Base-by-base conservation (phyloP, 2,888 invertebrate genomes). In the Spisula subtruncata region DNA sequence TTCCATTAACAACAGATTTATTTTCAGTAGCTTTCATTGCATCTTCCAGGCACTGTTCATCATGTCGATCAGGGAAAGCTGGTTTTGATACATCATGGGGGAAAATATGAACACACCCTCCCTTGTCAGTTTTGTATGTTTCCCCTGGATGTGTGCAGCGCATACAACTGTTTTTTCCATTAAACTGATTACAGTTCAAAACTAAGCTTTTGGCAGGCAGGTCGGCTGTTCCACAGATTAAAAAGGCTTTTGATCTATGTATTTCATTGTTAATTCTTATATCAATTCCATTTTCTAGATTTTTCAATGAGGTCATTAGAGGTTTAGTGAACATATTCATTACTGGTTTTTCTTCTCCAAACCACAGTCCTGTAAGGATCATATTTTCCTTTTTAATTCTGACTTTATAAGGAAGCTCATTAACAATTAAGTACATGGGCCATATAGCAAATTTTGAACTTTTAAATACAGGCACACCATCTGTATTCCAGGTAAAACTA, bases 151-250 rank as follows among this genome's bases (percentile, higher is more conserved):
- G 82, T 25, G 87, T 12, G 56, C 91, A 93, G 60, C 86, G 89
- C 48, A 54, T 25, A 81, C 92, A 93, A 66, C 91, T 86, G 85
- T 82, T 89, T 60, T 56, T 20, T 6, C 93, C 91, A 90, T 92
- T 92, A 54, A 91, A 93, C 48, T 93, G 93, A 16, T 66, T 88
- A 16, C 51, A 79, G 48, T 93, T 92, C 56, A 86, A 48, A 14
- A 90, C 80, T 25, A 92, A 10, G 71, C 92, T 89, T 79, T 80
- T 89, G n/a, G 93, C 93, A 46, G 93, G 92, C 35, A 93, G 83
- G 60, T 93, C 92, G 25, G 93, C 93, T 60, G 93, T 90, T 41
- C 88, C 91, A 85, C 91, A 86, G 6, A 92, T 75, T 18, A 71
- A 71, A 20, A 18, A 71, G 12, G 75, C 75, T 71, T 71, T 71